phyloP scores from a whole-genome alignment of 2,113 vertebrate species.

The Monarcha castaneiventris region DNA sequence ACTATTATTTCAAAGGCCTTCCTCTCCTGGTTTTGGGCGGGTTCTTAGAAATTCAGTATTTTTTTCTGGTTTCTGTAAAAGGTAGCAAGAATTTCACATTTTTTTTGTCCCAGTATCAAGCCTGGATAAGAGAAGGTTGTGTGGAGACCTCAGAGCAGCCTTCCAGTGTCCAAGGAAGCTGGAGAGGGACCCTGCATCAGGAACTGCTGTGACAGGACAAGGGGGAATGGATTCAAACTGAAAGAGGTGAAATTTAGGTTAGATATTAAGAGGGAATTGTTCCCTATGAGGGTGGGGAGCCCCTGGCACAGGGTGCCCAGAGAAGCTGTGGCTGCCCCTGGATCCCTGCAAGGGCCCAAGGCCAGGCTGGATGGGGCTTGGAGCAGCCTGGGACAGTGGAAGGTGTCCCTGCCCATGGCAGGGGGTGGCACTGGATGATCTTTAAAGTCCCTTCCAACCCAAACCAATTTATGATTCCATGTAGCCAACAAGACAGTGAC shows the following conservation, averaged over 20 bases:
- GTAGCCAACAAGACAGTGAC: neutral
- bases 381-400: accelerated
- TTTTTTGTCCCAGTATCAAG: neutral
- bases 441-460: neutral
- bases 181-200: neutral
- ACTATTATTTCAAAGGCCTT: neutral
- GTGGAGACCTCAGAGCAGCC: neutral
- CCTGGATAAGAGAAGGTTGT: neutral
- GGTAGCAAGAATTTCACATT: neutral
- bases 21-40: neutral
- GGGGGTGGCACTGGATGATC: accelerated
- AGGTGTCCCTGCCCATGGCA: neutral
- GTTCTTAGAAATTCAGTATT: neutral
- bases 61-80: neutral
- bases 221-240: neutral
- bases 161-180: neutral
- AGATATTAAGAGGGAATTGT: neutral
- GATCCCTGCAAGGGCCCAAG: neutral
- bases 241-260: neutral
- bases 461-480: accelerated
- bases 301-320: neutral
- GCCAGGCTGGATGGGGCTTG: accelerated
- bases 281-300: accelerated
- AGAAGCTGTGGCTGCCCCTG: neutral
- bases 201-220: neutral